These are phyloP conservation scores for Acronicta leporina DNA, from an alignment of 2,888 invertebrate genomes.

Conservation along the genomic window DNA sequence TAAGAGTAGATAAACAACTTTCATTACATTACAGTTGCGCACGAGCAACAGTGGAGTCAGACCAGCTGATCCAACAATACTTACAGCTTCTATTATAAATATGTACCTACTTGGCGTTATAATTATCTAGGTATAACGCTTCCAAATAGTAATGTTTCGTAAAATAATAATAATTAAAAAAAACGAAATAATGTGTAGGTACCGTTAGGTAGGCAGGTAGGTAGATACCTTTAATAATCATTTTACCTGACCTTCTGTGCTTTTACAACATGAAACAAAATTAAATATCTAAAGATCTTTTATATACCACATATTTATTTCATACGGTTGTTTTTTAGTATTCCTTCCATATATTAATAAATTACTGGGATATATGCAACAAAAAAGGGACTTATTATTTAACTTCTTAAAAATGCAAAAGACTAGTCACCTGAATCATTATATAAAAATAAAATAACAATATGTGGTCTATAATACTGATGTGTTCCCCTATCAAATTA, in stretches of 20 bases:
- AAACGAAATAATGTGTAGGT: slow-evolving; percentile 4
- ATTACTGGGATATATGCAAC: slow-evolving; percentile 27
- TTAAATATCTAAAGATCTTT: slow-evolving; percentile 48
- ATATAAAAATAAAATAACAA: slow-evolving; percentile 53
- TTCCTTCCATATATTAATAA: slow-evolving; percentile 17
- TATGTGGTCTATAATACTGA: slow-evolving; percentile 79
- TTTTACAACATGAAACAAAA: slow-evolving; percentile 60
- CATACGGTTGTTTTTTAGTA: slow-evolving; percentile 14
- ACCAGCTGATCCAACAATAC: slow-evolving; percentile 48
- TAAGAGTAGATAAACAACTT: slow-evolving; percentile 29
- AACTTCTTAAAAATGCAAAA: slow-evolving; percentile 60
- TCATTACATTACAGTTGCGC: slow-evolving; percentile 20
- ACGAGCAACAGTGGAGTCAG: slow-evolving; percentile 34
- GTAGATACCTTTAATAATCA: slow-evolving; percentile 7
- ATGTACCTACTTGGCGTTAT: slow-evolving; percentile 13
- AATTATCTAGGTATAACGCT: too few species aligned
- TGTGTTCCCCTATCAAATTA: slow-evolving; percentile 62
- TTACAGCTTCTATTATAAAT: slow-evolving; percentile 20
- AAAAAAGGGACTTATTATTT: slow-evolving; percentile 41
- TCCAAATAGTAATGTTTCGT: slow-evolving; percentile 22
- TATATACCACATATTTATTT: slow-evolving; percentile 67
- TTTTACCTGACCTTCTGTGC: slow-evolving; percentile 29
- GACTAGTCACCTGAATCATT: slow-evolving; percentile 62
- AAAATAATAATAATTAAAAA: slow-evolving; percentile 15
- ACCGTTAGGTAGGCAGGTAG: not conserved